Percentiles rank a stretch among this genome's conserved stretches.
Evolutionary conservation across 2,888 invertebrate species (phyloP).

Genomic region (Gisinianus flammeolus): DNA sequence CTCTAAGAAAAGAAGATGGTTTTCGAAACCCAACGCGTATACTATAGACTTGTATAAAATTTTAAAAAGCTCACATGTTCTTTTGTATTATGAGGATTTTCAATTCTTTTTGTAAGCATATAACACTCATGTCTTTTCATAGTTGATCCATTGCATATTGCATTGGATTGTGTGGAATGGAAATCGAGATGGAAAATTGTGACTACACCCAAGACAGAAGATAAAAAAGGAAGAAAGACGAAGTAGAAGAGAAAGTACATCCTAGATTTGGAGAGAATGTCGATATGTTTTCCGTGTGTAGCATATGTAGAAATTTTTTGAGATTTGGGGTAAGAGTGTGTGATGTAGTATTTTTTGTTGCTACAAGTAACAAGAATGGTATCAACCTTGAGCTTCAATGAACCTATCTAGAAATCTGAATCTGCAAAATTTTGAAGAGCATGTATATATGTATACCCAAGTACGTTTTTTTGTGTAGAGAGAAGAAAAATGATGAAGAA

Average conservation of each 20-base stretch:
- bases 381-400: conserved; percentile 8
- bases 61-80: no score
- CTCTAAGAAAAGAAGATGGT: no score
- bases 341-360: neutral
- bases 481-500: neutral
- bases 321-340: neutral
- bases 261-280: neutral
- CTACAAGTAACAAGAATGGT: neutral
- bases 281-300: neutral
- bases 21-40: no score
- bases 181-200: conserved; percentile 4
- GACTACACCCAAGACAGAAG: neutral
- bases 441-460: neutral
- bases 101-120: no score
- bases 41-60: no score
- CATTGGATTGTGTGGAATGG: neutral
- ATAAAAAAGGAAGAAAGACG: neutral
- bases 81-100: no score
- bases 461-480: neutral
- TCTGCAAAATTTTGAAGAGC: neutral
- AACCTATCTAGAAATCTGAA: neutral
- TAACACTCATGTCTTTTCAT: conserved; percentile 11
- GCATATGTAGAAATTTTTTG: neutral
- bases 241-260: neutral
- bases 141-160: conserved; percentile 4